Percentiles rank a stretch among this genome's conserved stretches.
These are phyloP conservation scores for Pseudotriccus pelzelni DNA, from an alignment of 2,797 vertebrate species.

Conservation along the genomic window DNA sequence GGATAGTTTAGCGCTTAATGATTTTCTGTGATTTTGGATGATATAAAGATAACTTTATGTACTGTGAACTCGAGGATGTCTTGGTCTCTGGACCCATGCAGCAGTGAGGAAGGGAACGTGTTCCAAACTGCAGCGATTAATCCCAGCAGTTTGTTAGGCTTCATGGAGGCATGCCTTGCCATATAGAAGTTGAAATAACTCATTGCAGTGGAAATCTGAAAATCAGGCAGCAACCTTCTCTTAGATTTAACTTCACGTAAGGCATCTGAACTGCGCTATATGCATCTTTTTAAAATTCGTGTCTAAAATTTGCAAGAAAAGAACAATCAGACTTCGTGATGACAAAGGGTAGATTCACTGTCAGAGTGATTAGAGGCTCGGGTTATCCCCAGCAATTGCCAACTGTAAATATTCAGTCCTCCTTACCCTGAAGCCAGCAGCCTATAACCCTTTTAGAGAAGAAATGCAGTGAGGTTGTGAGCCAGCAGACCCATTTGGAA, in stretches of 20 bases:
- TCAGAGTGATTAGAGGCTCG: background rate
- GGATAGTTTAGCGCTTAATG: background rate
- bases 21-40: background rate
- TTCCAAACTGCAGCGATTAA: background rate
- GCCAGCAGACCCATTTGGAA: conserved; percentile 40
- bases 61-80: background rate
- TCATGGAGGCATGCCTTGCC: background rate
- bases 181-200: background rate
- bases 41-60: background rate
- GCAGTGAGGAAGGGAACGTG: background rate
- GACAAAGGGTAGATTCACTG: background rate
- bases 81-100: background rate
- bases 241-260: background rate
- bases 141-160: background rate
- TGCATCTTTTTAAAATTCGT: background rate
- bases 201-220: background rate
- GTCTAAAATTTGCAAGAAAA: background rate
- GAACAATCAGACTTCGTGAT: background rate
- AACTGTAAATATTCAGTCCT: background rate
- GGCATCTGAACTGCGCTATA: background rate
- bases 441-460: conserved; percentile 10
- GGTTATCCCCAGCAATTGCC: background rate
- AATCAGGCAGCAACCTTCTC: background rate
- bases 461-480: background rate
- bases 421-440: background rate